These are phyloP conservation scores for Herpailurus yagouaroundi DNA, from an alignment of 2,113 vertebrate species.

Conservation along the genomic window DNA sequence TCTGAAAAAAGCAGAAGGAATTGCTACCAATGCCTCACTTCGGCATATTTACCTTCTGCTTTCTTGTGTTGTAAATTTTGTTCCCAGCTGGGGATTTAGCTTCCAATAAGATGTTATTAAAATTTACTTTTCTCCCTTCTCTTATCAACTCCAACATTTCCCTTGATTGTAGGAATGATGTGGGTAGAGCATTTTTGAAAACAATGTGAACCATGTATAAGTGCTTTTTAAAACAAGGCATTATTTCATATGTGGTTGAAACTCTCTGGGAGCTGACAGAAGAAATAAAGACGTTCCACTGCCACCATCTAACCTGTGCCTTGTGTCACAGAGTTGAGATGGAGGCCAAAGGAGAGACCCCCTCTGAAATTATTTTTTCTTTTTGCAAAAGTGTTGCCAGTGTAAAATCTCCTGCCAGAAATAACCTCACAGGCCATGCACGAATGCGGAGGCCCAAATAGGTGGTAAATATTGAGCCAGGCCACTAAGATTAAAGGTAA, in stretches of 20 bases:
- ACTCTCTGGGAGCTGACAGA: not conserved
- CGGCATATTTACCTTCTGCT: slow-evolving; percentile 37
- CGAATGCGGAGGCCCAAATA: not conserved
- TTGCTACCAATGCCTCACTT: slow-evolving; percentile 43
- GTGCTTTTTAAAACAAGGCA: slow-evolving; percentile 51
- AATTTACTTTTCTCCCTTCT: slow-evolving; percentile 53
- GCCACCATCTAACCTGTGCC: not conserved
- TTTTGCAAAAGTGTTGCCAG: not conserved
- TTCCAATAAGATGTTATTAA: slow-evolving; percentile 55
- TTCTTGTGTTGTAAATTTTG: slow-evolving; percentile 63
- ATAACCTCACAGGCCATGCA: not conserved
- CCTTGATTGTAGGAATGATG: not conserved
- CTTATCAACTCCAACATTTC: slow-evolving; percentile 32
- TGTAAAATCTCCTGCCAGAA: not conserved
- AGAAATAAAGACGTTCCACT: not conserved
- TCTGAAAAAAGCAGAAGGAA: slow-evolving; percentile 47
- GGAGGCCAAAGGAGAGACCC: not conserved
- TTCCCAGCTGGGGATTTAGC: slow-evolving; percentile 43
- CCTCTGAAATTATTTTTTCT: slow-evolving; percentile 22
- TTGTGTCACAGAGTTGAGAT: not conserved
- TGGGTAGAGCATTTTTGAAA: slow-evolving; percentile 19
- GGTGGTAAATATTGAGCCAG: not conserved
- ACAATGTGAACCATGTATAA: not conserved
- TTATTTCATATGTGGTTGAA: slow-evolving; percentile 38
- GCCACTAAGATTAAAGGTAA: not conserved